Percentiles rank a stretch among this genome's conserved stretches.
These are phyloP conservation scores for Lepidochrysops patricia DNA, from an alignment of 2,888 invertebrate species.

Conservation along the genomic window DNA sequence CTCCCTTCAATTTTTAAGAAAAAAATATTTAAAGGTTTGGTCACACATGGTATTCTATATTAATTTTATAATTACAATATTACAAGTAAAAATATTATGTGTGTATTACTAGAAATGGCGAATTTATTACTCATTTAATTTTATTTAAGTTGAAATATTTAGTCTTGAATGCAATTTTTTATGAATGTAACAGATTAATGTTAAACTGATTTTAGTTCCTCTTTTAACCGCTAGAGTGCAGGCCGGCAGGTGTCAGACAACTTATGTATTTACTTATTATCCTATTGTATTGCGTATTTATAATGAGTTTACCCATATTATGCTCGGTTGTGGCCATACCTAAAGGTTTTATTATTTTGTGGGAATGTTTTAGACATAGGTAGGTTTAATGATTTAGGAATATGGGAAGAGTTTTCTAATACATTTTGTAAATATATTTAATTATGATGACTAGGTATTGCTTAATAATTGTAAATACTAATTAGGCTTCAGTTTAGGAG, in stretches of 20 bases:
- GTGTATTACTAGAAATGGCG: no score
- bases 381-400: slow-evolving; percentile 21
- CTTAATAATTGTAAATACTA: slow-evolving; percentile 57
- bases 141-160: no score
- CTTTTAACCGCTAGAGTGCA: background rate
- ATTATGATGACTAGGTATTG: slow-evolving; percentile 38
- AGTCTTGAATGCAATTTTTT: background rate
- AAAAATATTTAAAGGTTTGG: slow-evolving; percentile 1
- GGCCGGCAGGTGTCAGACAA: background rate
- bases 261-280: background rate
- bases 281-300: background rate
- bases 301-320: background rate
- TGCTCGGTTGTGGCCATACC: slow-evolving; percentile 15
- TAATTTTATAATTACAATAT: background rate
- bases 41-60: slow-evolving; percentile 7
- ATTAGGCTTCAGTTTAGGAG: slow-evolving; percentile 47
- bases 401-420: slow-evolving; percentile 32
- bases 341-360: slow-evolving; percentile 10
- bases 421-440: slow-evolving; percentile 57
- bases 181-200: background rate
- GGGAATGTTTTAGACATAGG: slow-evolving; percentile 17
- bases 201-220: background rate
- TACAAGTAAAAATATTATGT: no score
- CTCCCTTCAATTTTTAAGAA: background rate
- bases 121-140: no score